Evolutionary conservation across 30 jellyfish, hydroid and myxozoan genomes (phyloP), one percentile per base, ranked within the genome.

Genomic region (Aurelia coerulea): DNA sequence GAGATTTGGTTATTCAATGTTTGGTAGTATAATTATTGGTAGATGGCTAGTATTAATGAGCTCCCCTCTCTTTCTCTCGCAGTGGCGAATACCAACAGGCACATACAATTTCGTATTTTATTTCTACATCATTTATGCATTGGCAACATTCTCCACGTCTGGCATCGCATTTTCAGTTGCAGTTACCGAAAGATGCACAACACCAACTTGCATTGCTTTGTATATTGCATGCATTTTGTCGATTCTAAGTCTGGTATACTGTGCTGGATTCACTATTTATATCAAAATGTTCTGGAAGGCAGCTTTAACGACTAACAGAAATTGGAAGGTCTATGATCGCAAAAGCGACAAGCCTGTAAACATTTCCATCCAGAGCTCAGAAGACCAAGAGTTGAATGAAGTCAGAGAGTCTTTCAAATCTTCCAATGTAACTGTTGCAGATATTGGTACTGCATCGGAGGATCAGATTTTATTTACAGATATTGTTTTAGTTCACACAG

Each of bases 121-220:
- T 19, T 74, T 74, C 85, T 74, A 74, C 72, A 37, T 74, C 70
- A 74, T 74, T n/a, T 74, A 74, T 37, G 72, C 85, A 74, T 10
- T 74, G 49, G 85, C 85, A 19, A 74, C 85, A 53, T 74, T 74
- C 31, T 74, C 71, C 85, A 74, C 85, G 4, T 74, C 85, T 16
- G 72, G 85, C 72, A 74, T 74, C 49, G 85, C 85, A 74, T 74
- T 74, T 19, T 74, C 85, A 15, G 85, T 74, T 13, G 85, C 85
- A 49, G 59, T 74, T 9, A 74, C 85, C 5, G 85, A 74, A 74
- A 49, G 54, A 74, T 74, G 85, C 74, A 74, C 56, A 33, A 46
- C 85, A 16, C 85, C 85, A 3, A 74, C 85, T 13, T 74, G 85
- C 54, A 37, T 74, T 74, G 85, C 85, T 0, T n/a, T 74, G 49